Evolutionary conservation across 2,888 invertebrate species (phyloP).

Genomic region (Drosophila acutilabella): DNA sequence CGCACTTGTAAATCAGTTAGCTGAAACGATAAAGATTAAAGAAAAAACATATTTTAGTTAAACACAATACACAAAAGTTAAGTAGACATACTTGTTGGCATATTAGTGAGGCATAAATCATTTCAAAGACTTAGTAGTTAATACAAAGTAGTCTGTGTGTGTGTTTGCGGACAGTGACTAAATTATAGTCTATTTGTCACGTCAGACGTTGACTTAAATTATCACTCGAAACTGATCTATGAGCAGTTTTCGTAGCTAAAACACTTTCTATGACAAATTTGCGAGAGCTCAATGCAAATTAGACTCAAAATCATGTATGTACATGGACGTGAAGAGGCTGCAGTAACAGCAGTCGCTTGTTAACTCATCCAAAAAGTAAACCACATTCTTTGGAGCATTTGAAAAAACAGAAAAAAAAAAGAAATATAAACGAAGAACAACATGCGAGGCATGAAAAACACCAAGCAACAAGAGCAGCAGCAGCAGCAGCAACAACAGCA

Average conservation of each 20-base stretch:
- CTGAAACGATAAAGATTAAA: conserved; percentile 40
- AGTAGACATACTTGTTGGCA: conserved; percentile 24
- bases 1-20: conserved; percentile 24
- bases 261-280: conserved; percentile 79
- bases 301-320: conserved; percentile 62
- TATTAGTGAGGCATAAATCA: conserved; percentile 33
- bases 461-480: conserved; percentile 38
- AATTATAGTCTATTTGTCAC: conserved; percentile 62
- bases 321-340: conserved; percentile 36
- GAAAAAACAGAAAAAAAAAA: conserved; percentile 46
- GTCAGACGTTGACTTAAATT: conserved; percentile 66
- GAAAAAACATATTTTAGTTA: conserved; percentile 7
- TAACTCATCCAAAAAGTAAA: conserved; percentile 82
- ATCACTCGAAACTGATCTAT: conserved; percentile 73
- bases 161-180: conserved; percentile 9
- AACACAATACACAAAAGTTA: conserved; percentile 1
- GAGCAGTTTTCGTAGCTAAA: conserved; percentile 38
- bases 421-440: conserved; percentile 44
- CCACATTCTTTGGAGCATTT: conserved; percentile 79
- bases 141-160: not conserved
- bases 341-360: conserved; percentile 63
- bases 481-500: conserved; percentile 30
- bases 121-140: conserved; percentile 8
- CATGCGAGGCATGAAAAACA: conserved; percentile 64
- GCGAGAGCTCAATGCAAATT: conserved; percentile 49